Evolutionary conservation across 2,888 invertebrate genomes (phyloP).

Genomic region (Caenorhabditis japonica): DNA sequence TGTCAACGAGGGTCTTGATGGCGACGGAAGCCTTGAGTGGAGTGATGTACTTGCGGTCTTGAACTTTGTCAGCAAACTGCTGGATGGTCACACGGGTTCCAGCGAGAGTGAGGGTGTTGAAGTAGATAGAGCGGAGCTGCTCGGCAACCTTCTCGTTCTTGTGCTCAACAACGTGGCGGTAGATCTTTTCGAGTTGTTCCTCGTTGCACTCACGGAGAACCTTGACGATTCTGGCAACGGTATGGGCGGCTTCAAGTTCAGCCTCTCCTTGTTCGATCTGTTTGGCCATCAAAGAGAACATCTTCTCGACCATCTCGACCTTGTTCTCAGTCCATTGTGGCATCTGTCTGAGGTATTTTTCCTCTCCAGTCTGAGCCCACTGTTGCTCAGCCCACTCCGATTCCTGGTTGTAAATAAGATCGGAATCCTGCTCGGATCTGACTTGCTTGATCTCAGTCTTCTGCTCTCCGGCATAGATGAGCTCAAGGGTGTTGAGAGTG

Average conservation of each 20-base stretch:
- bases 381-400: slow-evolving; percentile 62
- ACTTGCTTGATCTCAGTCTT: slow-evolving; percentile 49
- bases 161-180: slow-evolving; percentile 48
- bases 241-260: slow-evolving; percentile 55
- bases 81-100: slow-evolving; percentile 66
- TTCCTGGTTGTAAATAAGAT: slow-evolving; percentile 64
- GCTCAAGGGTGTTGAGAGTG: slow-evolving; percentile 59
- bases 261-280: slow-evolving; percentile 54
- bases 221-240: slow-evolving; percentile 68
- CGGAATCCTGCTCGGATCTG: slow-evolving; percentile 40
- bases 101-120: slow-evolving; percentile 66
- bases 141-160: slow-evolving; percentile 52
- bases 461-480: slow-evolving; percentile 54
- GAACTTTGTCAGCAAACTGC: slow-evolving; percentile 62
- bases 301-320: slow-evolving; percentile 57
- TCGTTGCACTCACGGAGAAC: slow-evolving; percentile 64
- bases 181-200: slow-evolving; percentile 60
- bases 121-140: slow-evolving; percentile 65
- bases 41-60: slow-evolving; percentile 59
- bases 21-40: slow-evolving; percentile 60
- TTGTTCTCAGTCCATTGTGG: slow-evolving; percentile 54
- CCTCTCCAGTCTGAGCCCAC: slow-evolving; percentile 64
- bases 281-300: slow-evolving; percentile 57
- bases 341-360: slow-evolving; percentile 57
- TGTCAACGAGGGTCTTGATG: slow-evolving; percentile 64